Base-by-base conservation (phyloP, 2,888 invertebrate species). In the Hypolimnas misippus region DNA sequence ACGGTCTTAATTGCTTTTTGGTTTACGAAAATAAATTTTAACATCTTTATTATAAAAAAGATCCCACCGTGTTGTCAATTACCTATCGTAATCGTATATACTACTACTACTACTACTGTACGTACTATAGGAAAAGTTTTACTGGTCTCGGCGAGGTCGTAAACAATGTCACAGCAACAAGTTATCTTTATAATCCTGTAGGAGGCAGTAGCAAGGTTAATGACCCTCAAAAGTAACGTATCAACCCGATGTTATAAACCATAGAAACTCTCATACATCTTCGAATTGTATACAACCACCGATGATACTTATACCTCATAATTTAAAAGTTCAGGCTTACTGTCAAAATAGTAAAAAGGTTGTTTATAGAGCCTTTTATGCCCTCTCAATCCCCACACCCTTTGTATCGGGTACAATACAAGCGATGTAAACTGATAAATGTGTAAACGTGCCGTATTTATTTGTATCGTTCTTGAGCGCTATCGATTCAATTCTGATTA, bases 221-320 rank as follows among this genome's bases (percentile, higher is more conserved):
- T 72, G 79, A 82, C 80, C 87, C 75, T 73, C 76, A 72, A 76
- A 81, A 84, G 83, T 83, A 84, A 86, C 84, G 85, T 79, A 85
- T 84, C 76, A 78, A 72, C 75, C 72, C 69, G 71, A 72, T 69
- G 79, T 76, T 83, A 87, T 89, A 88, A 87, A 87, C 75, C 84
- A 87, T 85, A 82, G 76, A 78, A 83, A 81, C 73, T 78, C 80
- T 84, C 86, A 85, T 88, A 85, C 87, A 84, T 89, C 89, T 84
- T 87, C 84, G 83, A 82, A 82, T 83, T 83, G 77, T 63, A 61
- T 60, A 61, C 65, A 66, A 70, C 69, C 68, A 71, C 69, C 69
- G 68, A 70, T 79, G 79, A 78, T 76, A 76, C 82, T 83, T 84
- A 84, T 77, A 77, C 73, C 69, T 76, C 81, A 85, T 85, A 85